phyloP scores from a whole-genome alignment of 2,888 invertebrate genomes.

The Caenorhabditis parvicauda region DNA sequence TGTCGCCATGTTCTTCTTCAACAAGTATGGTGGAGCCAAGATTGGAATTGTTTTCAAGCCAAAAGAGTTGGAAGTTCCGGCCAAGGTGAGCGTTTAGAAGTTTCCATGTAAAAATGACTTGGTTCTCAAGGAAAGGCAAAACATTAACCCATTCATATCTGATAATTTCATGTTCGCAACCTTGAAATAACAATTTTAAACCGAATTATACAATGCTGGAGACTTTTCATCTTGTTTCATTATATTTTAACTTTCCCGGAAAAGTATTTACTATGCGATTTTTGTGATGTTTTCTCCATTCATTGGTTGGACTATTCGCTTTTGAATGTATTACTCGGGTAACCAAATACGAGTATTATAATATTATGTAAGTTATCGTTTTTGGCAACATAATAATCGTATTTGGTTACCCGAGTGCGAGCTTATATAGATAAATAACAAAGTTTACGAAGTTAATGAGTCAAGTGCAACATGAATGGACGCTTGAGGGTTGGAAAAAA shows the following conservation, averaged over 20 bases:
- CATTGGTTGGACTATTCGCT: too few species aligned
- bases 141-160: neutral
- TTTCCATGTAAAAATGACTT: neutral
- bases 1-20: slow-evolving; percentile 81
- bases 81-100: slow-evolving; percentile 18
- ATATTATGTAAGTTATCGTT: too few species aligned
- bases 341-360: too few species aligned
- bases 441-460: too few species aligned
- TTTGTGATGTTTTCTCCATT: too few species aligned
- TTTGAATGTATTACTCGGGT: too few species aligned
- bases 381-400: too few species aligned
- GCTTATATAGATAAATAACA: too few species aligned
- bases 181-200: neutral
- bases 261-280: too few species aligned
- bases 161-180: neutral
- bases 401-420: neutral
- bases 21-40: slow-evolving; percentile 77
- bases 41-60: slow-evolving; percentile 38
- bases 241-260: too few species aligned
- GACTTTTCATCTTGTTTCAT: too few species aligned
- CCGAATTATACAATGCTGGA: too few species aligned
- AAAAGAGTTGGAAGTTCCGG: slow-evolving; percentile 23
- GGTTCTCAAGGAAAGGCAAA: neutral
- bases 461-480: neutral
- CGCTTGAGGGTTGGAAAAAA: neutral